Base-by-base conservation (phyloP, 2,888 invertebrate species). In the Drosophila nr. fundita region DNA sequence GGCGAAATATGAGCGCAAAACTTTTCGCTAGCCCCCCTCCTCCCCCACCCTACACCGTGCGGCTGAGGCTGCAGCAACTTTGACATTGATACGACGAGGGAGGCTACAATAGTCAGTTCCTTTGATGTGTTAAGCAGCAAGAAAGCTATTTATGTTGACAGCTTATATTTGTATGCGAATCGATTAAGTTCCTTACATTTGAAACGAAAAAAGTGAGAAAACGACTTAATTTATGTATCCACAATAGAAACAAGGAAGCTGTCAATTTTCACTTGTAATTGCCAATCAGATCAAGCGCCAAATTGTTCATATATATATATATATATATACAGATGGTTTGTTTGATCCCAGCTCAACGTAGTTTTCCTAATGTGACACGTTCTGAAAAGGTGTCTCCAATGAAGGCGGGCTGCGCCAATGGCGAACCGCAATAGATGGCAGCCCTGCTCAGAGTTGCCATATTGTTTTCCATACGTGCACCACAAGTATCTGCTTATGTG, bases 1-100 rank as follows among this genome's bases (percentile, higher is more conserved):
- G 76, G 87, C 82, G 78, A 79, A 88, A 80, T 81, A 72, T 81
- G 78, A 81, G 81, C 65, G 24, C 81, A 62, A 81, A 63, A 67
- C 59, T 59, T 76, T 77, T 63, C 57, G 42, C 40, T 10, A 29
- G 2, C 13, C 45, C 30, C 4, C 24, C 32, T 7, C 4, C 27
- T 1, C 21, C 3, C 1, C 11, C 27, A 13, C 6, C 8, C 49
- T 18, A 29, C 50, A 62, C 53, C 65, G 24, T 67, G 57, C 30
- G 7, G 21, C 59, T 27, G 38, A 54, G 32, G 38, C 53, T 65
- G 65, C 32, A 48, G 49, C 29, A 73, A 72, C 72, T 77, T 78
- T 78, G 78, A 66, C 78, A 78, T 81, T 73, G 68, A 69, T 78
- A 67, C 65, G 82, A 73, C 82, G 82, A 74, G 68, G 82, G 70